Evolutionary conservation across 2,797 vertebrate genomes (phyloP), one percentile per base, ranked within the genome.

Genomic region (Graptemys geographica): DNA sequence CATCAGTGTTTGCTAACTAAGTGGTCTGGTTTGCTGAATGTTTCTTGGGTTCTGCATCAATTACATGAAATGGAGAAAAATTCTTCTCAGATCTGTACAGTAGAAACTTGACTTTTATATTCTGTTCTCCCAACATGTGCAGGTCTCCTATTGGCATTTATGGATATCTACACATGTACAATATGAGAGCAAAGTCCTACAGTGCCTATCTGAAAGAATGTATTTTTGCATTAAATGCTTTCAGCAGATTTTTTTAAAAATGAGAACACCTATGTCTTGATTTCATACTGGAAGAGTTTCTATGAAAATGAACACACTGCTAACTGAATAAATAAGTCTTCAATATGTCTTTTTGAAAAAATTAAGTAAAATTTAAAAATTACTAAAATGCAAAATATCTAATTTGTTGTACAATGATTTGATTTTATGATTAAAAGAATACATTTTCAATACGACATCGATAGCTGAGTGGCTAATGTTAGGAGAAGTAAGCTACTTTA

Each of bases 401-500:
- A 0, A 0, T 37, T 87, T 65, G 11, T 62, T 49, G n/a, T 91
- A 13, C 47, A 51, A 0, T 3, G 5, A 59, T 53, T 44, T 59
- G 44, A 5, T 80, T 51, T 93, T 83, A 27, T 84, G 86, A 51
- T 52, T 11, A 47, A 52, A 85, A 27, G 5, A 33, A 0, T 55
- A 28, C 9, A n/a, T 31, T 78, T 91, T 87, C 7, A 6, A 2
- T 82, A 13, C 56, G 9, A 27, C 90, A 87, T 90, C 79, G 11
- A 21, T 57, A 85, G 81, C 23, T 81, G 62, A 78, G 11, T 79
- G 19, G 15, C 41, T 81, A 7, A 49, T 10, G 4, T 62, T 33
- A 59, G 9, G 79, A 92, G 86, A 93, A 86, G 79, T 74, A 86
- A 94, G 78, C 3, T 79, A 62, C n/a, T 41, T 74, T 74, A 53